Conservation (phyloP, 2,113 vertebrate genomes). For the Scartelaos histophorus region DNA sequence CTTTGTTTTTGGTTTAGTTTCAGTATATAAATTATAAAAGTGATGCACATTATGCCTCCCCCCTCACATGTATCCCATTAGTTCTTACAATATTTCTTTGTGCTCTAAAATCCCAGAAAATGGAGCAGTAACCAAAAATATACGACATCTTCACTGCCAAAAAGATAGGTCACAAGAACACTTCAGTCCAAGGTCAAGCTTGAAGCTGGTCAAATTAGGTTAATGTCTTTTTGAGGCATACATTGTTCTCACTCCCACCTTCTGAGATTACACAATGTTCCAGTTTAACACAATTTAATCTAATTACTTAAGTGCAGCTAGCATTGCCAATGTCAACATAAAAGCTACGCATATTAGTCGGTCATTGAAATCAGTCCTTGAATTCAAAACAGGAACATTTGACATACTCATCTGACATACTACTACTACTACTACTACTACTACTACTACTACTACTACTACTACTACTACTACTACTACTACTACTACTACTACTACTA, state of each 20-base stretch:
- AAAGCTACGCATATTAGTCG: not conserved
- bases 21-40: not conserved
- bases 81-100: not conserved
- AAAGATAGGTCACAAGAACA: not conserved
- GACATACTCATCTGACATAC: no score
- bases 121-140: conserved; percentile 9
- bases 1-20: not conserved
- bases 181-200: not conserved
- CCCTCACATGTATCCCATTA: not conserved
- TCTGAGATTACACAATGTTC: not conserved
- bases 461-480: no score
- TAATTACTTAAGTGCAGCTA: not conserved
- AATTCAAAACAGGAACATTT: not conserved
- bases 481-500: no score
- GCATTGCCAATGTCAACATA: not conserved
- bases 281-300: not conserved
- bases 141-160: not conserved
- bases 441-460: no score
- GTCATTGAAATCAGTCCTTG: not conserved
- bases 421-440: no score
- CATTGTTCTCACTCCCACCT: not conserved
- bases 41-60: not conserved
- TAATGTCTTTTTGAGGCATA: not conserved
- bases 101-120: not conserved
- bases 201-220: not conserved